Conservation (phyloP, 2,888 invertebrate genomes). For the Hypena proboscidalis region DNA sequence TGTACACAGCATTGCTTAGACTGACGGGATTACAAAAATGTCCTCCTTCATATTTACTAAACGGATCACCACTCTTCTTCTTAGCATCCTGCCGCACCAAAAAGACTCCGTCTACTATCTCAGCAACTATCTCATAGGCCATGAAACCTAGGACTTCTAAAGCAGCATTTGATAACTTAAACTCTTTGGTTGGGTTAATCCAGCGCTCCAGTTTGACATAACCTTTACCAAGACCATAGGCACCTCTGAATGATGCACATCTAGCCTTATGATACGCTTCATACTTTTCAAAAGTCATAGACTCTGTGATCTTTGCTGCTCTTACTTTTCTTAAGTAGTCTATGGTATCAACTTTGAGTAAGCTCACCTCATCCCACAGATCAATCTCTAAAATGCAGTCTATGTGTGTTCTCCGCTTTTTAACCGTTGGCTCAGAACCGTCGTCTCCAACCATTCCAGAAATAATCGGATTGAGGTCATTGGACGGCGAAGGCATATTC, state of each 20-base stretch:
- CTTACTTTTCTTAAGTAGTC: slow-evolving; percentile 86
- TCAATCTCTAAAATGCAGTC: slow-evolving; percentile 83
- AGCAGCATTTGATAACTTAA: slow-evolving; percentile 86
- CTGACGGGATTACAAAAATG: slow-evolving; percentile 87
- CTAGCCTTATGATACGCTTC: slow-evolving; percentile 92
- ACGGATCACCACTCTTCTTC: slow-evolving; percentile 88
- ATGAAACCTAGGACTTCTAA: slow-evolving; percentile 93
- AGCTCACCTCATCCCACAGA: slow-evolving; percentile 83
- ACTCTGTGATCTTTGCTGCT: slow-evolving; percentile 84
- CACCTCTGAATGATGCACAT: slow-evolving; percentile 88
- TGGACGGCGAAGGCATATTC: slow-evolving; percentile 43
- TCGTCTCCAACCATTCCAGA: slow-evolving; percentile 74
- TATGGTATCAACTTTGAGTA: slow-evolving; percentile 82
- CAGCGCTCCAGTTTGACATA: slow-evolving; percentile 86
- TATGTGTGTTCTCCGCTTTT: slow-evolving; percentile 74
- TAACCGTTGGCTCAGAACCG: slow-evolving; percentile 79
- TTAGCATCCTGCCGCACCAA: slow-evolving; percentile 91
- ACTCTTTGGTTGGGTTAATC: slow-evolving; percentile 87
- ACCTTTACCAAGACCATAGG: slow-evolving; percentile 80
- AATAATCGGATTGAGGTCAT: slow-evolving; percentile 50
- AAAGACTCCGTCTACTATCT: slow-evolving; percentile 93
- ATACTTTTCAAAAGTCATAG: slow-evolving; percentile 86
- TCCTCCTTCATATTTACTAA: slow-evolving; percentile 87
- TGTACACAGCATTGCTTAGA: slow-evolving; percentile 83
- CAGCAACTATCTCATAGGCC: slow-evolving; percentile 96